Evolutionary conservation across 1,140 invertebrate genomes (phyloP).

Genomic region (Lordiphosa mommai): DNA sequence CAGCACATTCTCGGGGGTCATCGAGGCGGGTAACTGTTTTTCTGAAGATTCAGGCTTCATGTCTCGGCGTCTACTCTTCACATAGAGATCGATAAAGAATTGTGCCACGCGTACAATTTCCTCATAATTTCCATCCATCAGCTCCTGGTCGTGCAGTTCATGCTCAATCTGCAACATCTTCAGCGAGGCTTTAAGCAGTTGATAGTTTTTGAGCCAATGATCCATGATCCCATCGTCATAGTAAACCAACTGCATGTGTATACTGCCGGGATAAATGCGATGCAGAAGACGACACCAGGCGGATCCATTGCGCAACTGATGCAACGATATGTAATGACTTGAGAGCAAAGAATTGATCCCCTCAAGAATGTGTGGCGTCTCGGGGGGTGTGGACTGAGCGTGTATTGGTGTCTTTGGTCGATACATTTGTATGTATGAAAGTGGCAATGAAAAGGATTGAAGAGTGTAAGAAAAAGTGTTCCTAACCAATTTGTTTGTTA

Average conservation of each 20-base stretch:
- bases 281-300: neutral
- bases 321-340: neutral
- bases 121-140: neutral
- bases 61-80: too few species aligned
- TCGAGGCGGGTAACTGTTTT: too few species aligned
- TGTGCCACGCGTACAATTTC: neutral
- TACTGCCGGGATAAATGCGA: neutral
- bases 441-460: too few species aligned
- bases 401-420: too few species aligned
- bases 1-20: too few species aligned
- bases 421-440: too few species aligned
- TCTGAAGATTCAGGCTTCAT: too few species aligned
- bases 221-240: neutral
- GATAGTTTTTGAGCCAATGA: neutral
- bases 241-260: neutral
- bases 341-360: neutral
- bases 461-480: too few species aligned
- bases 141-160: neutral
- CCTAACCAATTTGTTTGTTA: too few species aligned
- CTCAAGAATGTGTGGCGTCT: neutral
- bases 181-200: neutral
- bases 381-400: too few species aligned
- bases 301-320: neutral
- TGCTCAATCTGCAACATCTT: neutral
- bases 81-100: neutral